Percentiles rank a stretch among this genome's conserved stretches.
Evolutionary conservation across 30 jellyfish, hydroid and myxozoan species (phyloP).

Genomic region (Pelagia noctiluca): DNA sequence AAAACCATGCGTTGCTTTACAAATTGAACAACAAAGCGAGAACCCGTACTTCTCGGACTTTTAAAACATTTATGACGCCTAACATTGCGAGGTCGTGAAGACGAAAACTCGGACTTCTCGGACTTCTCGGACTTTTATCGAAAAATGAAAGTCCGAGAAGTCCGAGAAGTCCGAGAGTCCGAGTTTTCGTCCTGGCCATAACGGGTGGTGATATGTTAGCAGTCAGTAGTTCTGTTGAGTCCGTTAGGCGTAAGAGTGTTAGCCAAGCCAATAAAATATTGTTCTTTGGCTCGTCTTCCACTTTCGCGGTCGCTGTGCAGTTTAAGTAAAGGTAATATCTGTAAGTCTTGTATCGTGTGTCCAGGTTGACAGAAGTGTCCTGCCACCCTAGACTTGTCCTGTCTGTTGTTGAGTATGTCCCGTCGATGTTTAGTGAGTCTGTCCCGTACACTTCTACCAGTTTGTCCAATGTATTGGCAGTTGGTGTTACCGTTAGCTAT

Average conservation of each 20-base stretch:
- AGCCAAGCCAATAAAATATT: neutral
- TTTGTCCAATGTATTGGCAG: conserved; percentile 2
- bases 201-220: too few species aligned
- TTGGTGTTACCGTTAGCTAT: neutral
- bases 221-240: neutral
- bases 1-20: too few species aligned
- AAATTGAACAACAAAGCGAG: too few species aligned
- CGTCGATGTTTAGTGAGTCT: neutral
- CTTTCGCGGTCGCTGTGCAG: neutral
- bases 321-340: neutral
- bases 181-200: too few species aligned
- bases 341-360: neutral
- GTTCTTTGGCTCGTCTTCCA: neutral
- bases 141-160: too few species aligned
- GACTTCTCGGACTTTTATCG: too few species aligned
- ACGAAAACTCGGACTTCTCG: too few species aligned
- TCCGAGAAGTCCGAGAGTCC: too few species aligned
- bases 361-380: conserved; percentile 3
- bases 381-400: neutral
- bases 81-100: too few species aligned
- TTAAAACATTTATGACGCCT: too few species aligned
- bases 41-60: too few species aligned
- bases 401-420: neutral
- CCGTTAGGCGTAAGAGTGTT: neutral
- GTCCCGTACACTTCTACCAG: neutral